Conservation (phyloP, 2,888 invertebrate genomes). For the Cancer borealis region DNA sequence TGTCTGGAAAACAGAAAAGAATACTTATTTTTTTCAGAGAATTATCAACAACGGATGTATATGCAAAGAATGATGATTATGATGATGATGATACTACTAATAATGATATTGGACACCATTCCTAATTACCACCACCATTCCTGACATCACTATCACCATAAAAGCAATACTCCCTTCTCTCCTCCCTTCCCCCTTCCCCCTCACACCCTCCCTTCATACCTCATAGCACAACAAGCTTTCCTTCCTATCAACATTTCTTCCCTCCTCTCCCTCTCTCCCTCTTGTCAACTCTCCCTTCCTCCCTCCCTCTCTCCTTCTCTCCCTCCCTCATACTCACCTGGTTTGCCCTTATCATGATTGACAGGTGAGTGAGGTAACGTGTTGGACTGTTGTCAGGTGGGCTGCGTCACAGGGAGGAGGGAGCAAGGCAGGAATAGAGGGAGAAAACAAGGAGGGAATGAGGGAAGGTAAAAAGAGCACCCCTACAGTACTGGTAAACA, state of each 20-base stretch:
- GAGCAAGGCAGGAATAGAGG: neutral
- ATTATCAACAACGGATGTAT: neutral
- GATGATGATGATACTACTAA: neutral
- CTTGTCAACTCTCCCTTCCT: neutral
- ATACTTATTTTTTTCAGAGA: neutral
- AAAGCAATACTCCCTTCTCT: neutral
- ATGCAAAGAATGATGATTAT: neutral
- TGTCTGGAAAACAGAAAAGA: neutral
- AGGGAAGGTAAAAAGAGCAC: neutral
- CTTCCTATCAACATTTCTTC: constrained; percentile 16
- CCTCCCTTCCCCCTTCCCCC: neutral
- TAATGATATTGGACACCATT: neutral
- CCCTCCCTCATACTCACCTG: neutral
- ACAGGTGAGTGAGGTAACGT: constrained; percentile 38
- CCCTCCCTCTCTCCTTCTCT: neutral
- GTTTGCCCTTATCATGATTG: constrained; percentile 34
- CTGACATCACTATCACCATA: neutral
- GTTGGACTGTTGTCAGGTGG: constrained; percentile 42
- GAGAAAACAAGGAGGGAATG: neutral
- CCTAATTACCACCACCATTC: neutral
- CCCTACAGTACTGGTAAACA: neutral
- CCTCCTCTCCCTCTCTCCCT: neutral
- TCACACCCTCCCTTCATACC: neutral
- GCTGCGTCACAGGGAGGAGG: neutral
- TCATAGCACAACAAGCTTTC: neutral